Evolutionary conservation across 2,888 invertebrate species (phyloP), one percentile per base, ranked within the genome.

Genomic region (Protophormia terraenovae): DNA sequence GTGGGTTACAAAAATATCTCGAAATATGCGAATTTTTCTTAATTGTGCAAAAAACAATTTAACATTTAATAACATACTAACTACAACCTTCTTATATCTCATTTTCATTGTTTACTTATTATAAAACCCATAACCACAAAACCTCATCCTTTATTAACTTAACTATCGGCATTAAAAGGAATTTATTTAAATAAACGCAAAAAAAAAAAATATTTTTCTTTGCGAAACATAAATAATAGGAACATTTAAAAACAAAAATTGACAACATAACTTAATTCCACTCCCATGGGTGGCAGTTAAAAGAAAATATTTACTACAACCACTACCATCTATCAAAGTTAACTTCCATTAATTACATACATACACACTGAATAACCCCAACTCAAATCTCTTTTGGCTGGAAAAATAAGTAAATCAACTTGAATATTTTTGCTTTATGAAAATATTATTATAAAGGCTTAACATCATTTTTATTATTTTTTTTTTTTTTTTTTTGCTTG

Each of bases 331-430:
- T 10, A 60, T 60, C 60, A 60, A 19, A 32, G 22, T 16, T 66
- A 27, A 45, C 14, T 66, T 45, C 10, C 64, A 66, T 66, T 66
- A 45, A 66, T 64, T 41, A 41, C n/a, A 41, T n/a, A 41, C 24
- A 62, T 1, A 62, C n/a, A n/a, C n/a, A n/a, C n/a, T n/a, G n/a
- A 16, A 38, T 8, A 19, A 58, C n/a, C 14, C 50, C 24, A 58
- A 58, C 62, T 38, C 19, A 35, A 60, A 19, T 19, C 16, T 22
- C 35, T 2, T 35, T 32, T 29, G 27, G 16, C 8, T 53, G 53
- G 24, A 22, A 24, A 53, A 53, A 38, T 38, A n/a, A 2, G 50
- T 0, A 19, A 53, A 29, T 29, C n/a, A 29, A 29, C 29, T 29
- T 58, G 29, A 58, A 29, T 58, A 58, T 29, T 55, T 16, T 27